These are phyloP conservation scores for Stomatorhinus ivindoensis DNA, from an alignment of 2,113 vertebrate species.

Conservation along the genomic window DNA sequence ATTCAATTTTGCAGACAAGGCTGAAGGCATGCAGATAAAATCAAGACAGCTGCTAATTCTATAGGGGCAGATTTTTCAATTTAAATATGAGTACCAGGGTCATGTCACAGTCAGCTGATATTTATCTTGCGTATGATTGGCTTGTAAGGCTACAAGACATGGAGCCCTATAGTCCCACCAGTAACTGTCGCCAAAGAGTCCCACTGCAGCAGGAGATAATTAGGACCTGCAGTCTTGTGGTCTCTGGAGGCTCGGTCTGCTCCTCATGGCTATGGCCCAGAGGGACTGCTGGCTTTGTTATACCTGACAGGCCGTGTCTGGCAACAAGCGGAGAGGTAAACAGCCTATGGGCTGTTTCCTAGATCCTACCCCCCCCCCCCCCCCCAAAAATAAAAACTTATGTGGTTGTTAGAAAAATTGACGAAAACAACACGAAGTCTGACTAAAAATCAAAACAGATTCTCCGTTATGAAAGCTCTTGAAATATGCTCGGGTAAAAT, in stretches of 20 bases:
- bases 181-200: neutral
- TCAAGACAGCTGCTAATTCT: neutral
- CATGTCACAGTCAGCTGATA: neutral
- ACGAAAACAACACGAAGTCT: neutral
- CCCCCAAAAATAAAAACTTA: neutral
- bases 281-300: neutral
- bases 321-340: neutral
- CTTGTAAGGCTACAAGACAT: neutral
- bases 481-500: neutral
- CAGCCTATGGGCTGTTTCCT: neutral
- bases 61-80: neutral
- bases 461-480: neutral
- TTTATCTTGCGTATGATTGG: neutral
- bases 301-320: neutral
- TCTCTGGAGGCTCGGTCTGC: neutral
- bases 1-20: neutral
- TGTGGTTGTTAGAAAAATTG: neutral
- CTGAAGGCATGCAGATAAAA: constrained; percentile 5
- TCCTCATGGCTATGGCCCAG: neutral
- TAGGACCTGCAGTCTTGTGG: neutral
- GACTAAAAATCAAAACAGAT: neutral
- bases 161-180: neutral
- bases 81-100: neutral
- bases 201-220: neutral
- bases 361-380: no score